Base-by-base conservation (phyloP, 1,140 invertebrate genomes). In the Drosophila guanche region DNA sequence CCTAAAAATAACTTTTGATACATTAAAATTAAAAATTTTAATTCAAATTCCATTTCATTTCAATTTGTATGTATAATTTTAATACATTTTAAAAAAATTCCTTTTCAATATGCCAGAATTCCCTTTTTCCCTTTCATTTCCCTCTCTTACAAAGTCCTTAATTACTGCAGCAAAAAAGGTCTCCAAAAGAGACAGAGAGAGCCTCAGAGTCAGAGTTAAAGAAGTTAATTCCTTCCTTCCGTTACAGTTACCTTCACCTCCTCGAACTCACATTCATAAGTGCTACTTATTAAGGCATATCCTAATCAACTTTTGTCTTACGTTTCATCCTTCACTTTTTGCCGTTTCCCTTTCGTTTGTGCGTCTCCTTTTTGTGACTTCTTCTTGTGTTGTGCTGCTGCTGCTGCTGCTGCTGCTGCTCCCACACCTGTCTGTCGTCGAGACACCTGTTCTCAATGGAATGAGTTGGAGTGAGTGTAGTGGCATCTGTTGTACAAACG, bases 391-490 rank as follows among this genome's bases (percentile, higher is more conserved):
- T 33, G 51, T 66, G 23, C 20, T 40, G 40, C 50, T 43, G 14
- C 42, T 54, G 27, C 51, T 52, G n/a, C n/a, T 66, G 23, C 20
- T 40, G 40, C 50, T 43, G 14, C 42, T 54, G 27, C 51, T 52
- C 23, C 12, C 78, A 85, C 80, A 37, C 33, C 33, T 37, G 33
- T 37, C 80, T 80, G 72, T 86, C 77, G 16, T 20, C 16, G 16
- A 20, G 81, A 58, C 81, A 81, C 73, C 83, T 88, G 81, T 77
- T 76, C 54, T 52, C 55, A 45, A 33, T 40, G 22, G 52, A 47
- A 45, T 40, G 22, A 47, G 62, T 51, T 51, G 54, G 51, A 20
- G 16, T 20, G 16, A 20, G 16, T 20, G 16, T 10, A 4, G 45
- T 54, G 55, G 70, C 73, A 76, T 75, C 80, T 85, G 81, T 67